These are phyloP conservation scores for Spheniscus humboldti DNA, from an alignment of 2,797 vertebrate genomes.

Conservation along the genomic window DNA sequence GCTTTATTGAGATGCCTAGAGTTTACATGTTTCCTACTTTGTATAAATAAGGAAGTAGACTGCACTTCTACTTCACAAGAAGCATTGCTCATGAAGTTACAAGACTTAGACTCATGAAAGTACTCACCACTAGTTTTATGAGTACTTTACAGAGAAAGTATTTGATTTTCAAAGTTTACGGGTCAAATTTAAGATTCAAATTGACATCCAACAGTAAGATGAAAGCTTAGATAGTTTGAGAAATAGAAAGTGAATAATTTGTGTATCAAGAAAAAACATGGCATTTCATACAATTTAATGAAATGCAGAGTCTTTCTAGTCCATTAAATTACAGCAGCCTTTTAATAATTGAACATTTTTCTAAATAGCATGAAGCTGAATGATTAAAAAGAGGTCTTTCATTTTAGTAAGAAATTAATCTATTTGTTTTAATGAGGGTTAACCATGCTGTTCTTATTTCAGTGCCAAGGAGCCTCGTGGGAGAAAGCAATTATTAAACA, in stretches of 20 bases:
- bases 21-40: not conserved
- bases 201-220: not conserved
- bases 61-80: not conserved
- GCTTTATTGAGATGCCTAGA: not conserved
- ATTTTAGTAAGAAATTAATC: constrained; percentile 46
- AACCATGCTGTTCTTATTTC: not conserved
- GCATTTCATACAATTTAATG: not conserved
- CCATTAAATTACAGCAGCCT: constrained; percentile 2
- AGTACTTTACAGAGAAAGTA: not conserved
- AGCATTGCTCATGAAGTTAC: not conserved
- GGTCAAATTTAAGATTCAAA: not conserved
- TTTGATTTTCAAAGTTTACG: not conserved
- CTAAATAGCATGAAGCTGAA: constrained; percentile 37
- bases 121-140: not conserved
- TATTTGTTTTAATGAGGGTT: constrained; percentile 33
- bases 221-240: not conserved
- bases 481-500: constrained; percentile 20
- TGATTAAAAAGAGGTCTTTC: constrained; percentile 8
- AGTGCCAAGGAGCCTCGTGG: not conserved
- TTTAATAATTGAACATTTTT: constrained; percentile 46
- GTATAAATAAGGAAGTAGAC: not conserved
- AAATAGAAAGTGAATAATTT: not conserved
- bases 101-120: not conserved
- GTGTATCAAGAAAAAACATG: not conserved
- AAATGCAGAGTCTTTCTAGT: not conserved